A percentile compares a stretch with the other conserved stretches of the same genome.
phyloP scores from a whole-genome alignment of 2,888 invertebrate genomes.

The Rambutsinella grinnellia region DNA sequence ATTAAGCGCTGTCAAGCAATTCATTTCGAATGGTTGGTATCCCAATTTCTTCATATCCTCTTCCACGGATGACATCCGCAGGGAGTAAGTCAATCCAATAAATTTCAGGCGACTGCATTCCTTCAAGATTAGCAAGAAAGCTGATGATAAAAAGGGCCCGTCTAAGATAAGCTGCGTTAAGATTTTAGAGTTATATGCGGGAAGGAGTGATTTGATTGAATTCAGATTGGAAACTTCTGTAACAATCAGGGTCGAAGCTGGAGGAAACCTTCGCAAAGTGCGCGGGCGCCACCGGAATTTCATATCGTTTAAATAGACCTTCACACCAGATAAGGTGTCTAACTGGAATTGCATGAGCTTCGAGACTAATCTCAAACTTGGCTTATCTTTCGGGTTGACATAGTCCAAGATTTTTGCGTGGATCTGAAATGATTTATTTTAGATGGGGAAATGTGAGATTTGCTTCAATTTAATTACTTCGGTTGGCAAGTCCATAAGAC shows the following conservation, averaged over 20 bases:
- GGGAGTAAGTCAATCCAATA: slow-evolving; percentile 33
- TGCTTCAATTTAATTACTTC: slow-evolving; percentile 15
- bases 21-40: slow-evolving; percentile 13
- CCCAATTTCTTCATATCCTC: slow-evolving; percentile 20
- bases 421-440: slow-evolving; percentile 14
- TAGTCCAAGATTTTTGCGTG: slow-evolving; percentile 13
- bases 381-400: slow-evolving; percentile 10
- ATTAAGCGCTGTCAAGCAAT: slow-evolving; percentile 16
- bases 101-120: slow-evolving; percentile 17
- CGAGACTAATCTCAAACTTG: slow-evolving; percentile 23
- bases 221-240: slow-evolving; percentile 14
- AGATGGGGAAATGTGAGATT: too few relatives aligned
- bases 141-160: slow-evolving; percentile 20
- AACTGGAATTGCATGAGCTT: slow-evolving; percentile 42
- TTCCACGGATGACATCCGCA: slow-evolving; percentile 21
- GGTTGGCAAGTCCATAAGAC: slow-evolving; percentile 37
- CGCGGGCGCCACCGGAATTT: slow-evolving; percentile 19
- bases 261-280: slow-evolving; percentile 6
- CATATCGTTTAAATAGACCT: slow-evolving; percentile 29
- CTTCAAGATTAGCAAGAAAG: slow-evolving; percentile 6
- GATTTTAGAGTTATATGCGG: slow-evolving; percentile 21
- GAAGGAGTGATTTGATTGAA: slow-evolving; percentile 10
- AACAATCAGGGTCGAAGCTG: slow-evolving; percentile 23
- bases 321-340: slow-evolving; percentile 29
- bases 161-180: slow-evolving; percentile 28